phyloP scores from a whole-genome alignment of 2,797 vertebrate species.

The Manis crassicaudata region DNA sequence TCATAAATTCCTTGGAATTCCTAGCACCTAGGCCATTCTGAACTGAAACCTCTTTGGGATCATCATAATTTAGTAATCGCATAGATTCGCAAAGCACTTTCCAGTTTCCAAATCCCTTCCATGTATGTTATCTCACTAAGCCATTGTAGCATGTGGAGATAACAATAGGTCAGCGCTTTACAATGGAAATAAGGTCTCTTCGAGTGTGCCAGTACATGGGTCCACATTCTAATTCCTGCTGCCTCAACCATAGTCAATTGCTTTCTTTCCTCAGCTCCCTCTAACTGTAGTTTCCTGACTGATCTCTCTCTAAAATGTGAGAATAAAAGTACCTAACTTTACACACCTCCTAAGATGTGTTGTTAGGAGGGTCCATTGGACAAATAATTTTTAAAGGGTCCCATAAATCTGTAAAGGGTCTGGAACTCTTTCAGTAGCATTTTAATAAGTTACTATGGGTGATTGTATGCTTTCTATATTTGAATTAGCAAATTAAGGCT shows the following conservation, averaged over 20 bases:
- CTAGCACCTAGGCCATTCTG: neutral
- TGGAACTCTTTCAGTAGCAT: fast-evolving
- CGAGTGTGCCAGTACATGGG: fast-evolving
- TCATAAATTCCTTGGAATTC: neutral
- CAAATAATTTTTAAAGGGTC: no score
- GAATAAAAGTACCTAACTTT: no score
- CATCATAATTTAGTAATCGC: neutral
- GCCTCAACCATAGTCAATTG: neutral
- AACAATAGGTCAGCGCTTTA: neutral
- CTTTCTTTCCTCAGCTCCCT: neutral
- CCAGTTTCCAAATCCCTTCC: neutral
- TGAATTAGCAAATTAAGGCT: neutral
- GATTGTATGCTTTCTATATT: fast-evolving
- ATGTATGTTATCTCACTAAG: neutral
- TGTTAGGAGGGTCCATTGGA: fast-evolving
- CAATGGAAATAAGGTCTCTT: neutral
- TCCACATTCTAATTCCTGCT: no score
- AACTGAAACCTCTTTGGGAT: neutral
- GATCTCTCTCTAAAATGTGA: neutral
- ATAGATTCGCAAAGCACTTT: neutral
- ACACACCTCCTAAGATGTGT: fast-evolving
- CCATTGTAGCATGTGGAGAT: neutral
- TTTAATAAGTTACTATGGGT: fast-evolving
- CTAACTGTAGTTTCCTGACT: no score
- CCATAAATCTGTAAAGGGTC: neutral